Base-by-base conservation (phyloP, 2,797 vertebrate genomes). In the Schizopygopsis malacanthus region DNA sequence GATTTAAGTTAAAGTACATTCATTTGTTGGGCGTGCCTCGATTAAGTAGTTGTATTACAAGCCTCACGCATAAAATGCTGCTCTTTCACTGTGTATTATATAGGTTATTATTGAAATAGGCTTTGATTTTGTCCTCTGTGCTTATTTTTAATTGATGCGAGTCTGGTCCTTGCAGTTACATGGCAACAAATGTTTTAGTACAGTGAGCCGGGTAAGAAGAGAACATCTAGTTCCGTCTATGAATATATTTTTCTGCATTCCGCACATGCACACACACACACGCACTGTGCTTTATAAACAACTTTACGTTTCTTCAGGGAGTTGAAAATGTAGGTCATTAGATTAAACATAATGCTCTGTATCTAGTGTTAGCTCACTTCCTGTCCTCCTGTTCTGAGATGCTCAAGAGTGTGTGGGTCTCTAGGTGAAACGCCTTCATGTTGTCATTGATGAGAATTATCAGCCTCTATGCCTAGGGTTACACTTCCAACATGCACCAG, bases 251-350 rank as follows among this genome's bases (percentile, higher is more conserved):
- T 83, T 47, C 37, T 82, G 73, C 79, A 56, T 79, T 41, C 70
- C 13, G 79, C 82, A 73, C 43, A 70, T 47, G 61, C 76, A 61
- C 20, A 12, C 50, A 11, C 81, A 84, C 20, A n/a, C n/a, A n/a
- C n/a, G n/a, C n/a, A n/a, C n/a, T 16, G 22, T 78, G 54, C 56
- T 61, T 71, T 70, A 45, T 43, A 75, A 81, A 71, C 69, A 65
- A 81, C 50, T 7, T 59, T 61, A 45, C 12, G 33, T 84, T 72
- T 86, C 85, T 87, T 73, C 76, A 79, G 85, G 75, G 69, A 80
- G 69, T 43, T 80, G 28, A 88, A 83, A 82, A 90, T 88, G 78
- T 89, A 90, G 88, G 89, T 87, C 83, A 87, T 52, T 50, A 63
- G 71, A 84, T 87, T 88, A 85, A 86, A 75, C 87, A 81, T 78